Evolutionary conservation across 2,888 invertebrate genomes (phyloP), one percentile per base, ranked within the genome.

Genomic region (Bombylius discolor): DNA sequence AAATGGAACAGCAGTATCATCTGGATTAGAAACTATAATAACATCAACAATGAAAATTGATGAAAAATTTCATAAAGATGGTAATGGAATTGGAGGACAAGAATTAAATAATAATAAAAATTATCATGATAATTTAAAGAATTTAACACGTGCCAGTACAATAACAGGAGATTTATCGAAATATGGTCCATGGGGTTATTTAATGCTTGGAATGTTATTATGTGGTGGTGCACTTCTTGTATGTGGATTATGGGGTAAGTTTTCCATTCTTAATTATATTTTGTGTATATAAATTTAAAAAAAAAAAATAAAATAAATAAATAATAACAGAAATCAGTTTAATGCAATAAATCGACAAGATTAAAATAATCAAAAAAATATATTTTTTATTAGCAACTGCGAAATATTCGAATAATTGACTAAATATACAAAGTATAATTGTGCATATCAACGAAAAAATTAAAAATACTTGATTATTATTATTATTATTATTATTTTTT

Each of bases 121-220:
- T 46, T 23, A 14, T 14, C 34, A 34, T 47, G 42, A 51, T 11
- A 33, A 47, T 23, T 50, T 52, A 9, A 52, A 44, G 3, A 56
- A 57, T 52, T 49, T 47, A 12, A 49, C 47, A 48, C 52, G 46
- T 31, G 1, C 46, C 3, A 56, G 52, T 47, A 49, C 39, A 13
- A 56, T 77, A 13, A 75, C 76, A 12, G 80, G 80, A 9, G 82
- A 82, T 49, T 71, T 85, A 60, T 81, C 82, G 58, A 83, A 83
- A 55, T 85, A 85, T 68, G 85, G 85, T 0, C 84, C 85, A 0
- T 85, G 85, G 85, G 84, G 84, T 62, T 85, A 85, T 66, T 75
- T 85, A 45, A 82, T 85, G 70, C 77, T 85, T 54, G 84, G 84
- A 52, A 83, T 84, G 80, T 72, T 85, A 46, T 78, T 84, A 61